These are phyloP conservation scores for Darevskia mixta DNA, from an alignment of 2,797 vertebrate genomes.

Conservation along the genomic window DNA sequence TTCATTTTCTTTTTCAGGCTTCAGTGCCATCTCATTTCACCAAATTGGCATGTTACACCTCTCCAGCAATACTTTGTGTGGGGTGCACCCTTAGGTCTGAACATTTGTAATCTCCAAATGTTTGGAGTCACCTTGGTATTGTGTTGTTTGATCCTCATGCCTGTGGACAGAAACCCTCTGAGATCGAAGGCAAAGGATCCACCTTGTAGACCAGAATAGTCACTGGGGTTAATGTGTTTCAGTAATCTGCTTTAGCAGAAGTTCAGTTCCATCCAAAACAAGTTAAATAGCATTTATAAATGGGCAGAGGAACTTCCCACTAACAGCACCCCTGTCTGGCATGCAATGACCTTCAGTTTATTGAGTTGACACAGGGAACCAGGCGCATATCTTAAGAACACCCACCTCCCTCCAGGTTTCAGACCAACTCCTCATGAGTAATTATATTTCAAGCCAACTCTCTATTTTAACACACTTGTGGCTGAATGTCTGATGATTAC, in stretches of 20 bases:
- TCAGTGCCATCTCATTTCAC: background rate
- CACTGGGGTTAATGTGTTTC: background rate
- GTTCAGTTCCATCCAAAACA: background rate
- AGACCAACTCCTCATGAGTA: background rate
- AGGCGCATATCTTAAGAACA: background rate
- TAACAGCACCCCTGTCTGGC: background rate
- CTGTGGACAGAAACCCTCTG: background rate
- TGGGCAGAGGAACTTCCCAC: background rate
- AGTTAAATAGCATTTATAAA: background rate
- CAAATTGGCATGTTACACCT: background rate
- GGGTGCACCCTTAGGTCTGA: background rate
- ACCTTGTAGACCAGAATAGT: background rate
- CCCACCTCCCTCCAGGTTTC: background rate
- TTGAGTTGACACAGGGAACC: background rate
- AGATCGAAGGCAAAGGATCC: background rate
- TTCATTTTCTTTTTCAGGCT: background rate
- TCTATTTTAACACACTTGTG: background rate
- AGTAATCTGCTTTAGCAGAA: background rate
- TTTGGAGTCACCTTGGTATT: no score
- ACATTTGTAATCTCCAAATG: background rate
- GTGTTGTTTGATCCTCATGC: background rate
- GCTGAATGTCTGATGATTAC: background rate
- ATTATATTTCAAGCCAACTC: background rate
- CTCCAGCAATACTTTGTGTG: background rate
- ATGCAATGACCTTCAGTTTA: background rate